Conservation (phyloP, 2,113 vertebrate species). For the Esox niger region DNA sequence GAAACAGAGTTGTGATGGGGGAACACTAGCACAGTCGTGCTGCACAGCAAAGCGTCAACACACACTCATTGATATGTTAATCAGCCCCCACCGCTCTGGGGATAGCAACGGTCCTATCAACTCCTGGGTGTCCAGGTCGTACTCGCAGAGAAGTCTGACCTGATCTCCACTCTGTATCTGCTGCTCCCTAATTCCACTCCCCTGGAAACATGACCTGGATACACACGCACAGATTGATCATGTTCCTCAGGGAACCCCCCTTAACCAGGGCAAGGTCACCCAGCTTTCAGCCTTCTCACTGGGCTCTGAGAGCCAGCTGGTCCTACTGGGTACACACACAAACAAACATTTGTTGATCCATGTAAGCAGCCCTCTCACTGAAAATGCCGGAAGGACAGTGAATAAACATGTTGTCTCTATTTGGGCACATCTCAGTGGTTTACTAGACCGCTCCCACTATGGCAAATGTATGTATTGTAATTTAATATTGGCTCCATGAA, state of each 20-base stretch:
- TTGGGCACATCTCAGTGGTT: no score
- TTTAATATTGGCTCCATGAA: no score
- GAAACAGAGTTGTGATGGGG: no score
- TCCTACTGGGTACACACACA: no score
- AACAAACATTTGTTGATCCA: neutral
- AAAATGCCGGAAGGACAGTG: no score
- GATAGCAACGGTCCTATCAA: neutral
- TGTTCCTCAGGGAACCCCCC: neutral
- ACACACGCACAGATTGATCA: neutral
- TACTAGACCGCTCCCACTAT: no score
- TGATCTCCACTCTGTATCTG: neutral
- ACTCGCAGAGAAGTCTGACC: neutral
- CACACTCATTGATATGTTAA: neutral
- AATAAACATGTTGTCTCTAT: no score
- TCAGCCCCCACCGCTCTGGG: no score
- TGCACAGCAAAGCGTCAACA: neutral
- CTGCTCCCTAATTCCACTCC: neutral
- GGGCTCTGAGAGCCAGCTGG: slow-evolving; percentile 1
- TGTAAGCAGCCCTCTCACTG: neutral
- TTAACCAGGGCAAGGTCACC: neutral
- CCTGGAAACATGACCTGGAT: neutral
- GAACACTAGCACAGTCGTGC: neutral
- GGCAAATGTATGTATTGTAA: no score
- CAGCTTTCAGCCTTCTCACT: neutral
- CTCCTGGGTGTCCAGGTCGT: neutral